phyloP scores from a whole-genome alignment of 2,113 vertebrate species.

The Tachycineta bicolor region DNA sequence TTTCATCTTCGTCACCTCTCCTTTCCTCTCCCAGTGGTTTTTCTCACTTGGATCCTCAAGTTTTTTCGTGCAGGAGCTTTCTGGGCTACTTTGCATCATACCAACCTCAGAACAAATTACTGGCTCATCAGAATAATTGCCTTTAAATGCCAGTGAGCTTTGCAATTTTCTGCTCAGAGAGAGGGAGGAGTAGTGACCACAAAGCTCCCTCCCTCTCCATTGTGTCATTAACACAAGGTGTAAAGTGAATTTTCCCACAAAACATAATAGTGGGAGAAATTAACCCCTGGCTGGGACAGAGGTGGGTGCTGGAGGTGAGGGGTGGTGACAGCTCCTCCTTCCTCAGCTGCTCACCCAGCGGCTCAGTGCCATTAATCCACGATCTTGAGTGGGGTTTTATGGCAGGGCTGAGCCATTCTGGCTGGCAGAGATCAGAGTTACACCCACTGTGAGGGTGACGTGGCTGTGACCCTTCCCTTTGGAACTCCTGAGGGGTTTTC shows the following conservation, averaged over 20 bases:
- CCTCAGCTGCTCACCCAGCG: background rate
- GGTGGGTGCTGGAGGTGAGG: background rate
- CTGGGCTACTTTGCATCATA: background rate
- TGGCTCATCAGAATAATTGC: background rate
- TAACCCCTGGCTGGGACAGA: background rate
- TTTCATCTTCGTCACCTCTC: background rate
- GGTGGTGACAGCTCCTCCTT: background rate
- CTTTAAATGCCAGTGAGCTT: conserved; percentile 14
- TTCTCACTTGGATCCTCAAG: background rate
- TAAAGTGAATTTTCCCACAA: background rate
- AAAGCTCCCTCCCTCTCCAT: background rate
- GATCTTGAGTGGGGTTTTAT: background rate
- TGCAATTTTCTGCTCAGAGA: background rate
- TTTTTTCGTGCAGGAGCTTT: background rate
- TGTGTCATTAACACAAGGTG: background rate
- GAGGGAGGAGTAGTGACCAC: background rate
- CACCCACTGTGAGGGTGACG: background rate
- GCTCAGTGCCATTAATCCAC: background rate
- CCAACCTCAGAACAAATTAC: background rate
- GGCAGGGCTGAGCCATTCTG: background rate
- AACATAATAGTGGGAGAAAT: background rate
- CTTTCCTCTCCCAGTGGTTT: background rate
- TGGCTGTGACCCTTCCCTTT: background rate
- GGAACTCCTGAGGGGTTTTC: background rate
- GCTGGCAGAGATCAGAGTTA: background rate